Evolutionary conservation across 2,113 vertebrate species (phyloP).

Genomic region (Gavia stellata): DNA sequence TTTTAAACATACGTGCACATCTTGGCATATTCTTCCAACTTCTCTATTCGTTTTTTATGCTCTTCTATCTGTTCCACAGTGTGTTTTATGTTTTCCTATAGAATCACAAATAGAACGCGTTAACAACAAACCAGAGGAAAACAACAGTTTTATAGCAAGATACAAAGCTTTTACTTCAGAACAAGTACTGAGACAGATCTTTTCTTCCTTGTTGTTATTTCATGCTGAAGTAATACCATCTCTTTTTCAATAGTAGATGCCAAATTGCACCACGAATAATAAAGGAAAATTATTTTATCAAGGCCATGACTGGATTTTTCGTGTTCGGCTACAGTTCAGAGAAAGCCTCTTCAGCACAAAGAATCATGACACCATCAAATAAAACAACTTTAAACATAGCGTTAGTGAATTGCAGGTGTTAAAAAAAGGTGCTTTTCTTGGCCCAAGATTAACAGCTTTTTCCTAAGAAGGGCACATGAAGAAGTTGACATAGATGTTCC

Average conservation of each 20-base stretch:
- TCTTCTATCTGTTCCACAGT: conserved; percentile 80
- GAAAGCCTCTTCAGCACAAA: not conserved
- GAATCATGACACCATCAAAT: not conserved
- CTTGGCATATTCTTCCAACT: conserved; percentile 84
- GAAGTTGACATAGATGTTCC: not conserved
- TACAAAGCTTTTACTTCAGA: not conserved
- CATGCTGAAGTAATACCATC: not conserved
- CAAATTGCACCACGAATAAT: not conserved
- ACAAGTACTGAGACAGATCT: not conserved
- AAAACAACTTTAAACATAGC: not conserved
- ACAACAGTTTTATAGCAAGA: not conserved
- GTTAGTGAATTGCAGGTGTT: not conserved
- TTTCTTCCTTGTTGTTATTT: not conserved
- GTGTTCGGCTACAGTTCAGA: not conserved
- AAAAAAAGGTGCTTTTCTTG: not conserved
- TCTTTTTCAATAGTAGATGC: not conserved
- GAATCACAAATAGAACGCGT: not conserved
- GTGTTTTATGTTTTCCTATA: conserved; percentile 82
- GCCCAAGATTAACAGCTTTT: not conserved
- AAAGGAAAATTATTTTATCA: not conserved
- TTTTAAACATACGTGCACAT: conserved; percentile 79
- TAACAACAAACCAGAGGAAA: not conserved
- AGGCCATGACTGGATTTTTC: not conserved
- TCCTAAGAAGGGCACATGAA: not conserved
- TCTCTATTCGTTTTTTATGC: conserved; percentile 75